These are phyloP conservation scores for Cetoscarus ocellatus DNA, from an alignment of 2,797 vertebrate species.

Conservation along the genomic window DNA sequence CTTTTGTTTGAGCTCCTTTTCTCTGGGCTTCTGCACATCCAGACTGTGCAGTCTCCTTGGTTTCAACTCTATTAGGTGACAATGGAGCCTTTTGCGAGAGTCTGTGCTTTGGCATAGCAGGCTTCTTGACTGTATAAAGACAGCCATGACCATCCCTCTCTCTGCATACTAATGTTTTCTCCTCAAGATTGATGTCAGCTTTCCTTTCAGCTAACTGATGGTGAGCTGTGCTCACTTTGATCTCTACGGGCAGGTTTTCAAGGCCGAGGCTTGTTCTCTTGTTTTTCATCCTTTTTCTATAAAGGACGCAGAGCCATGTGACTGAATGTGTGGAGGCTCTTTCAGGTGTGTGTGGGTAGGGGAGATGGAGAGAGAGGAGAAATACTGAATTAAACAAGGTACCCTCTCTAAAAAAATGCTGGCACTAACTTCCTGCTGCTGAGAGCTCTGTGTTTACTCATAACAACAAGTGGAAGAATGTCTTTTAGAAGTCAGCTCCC, in stretches of 20 bases:
- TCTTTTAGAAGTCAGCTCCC: not conserved
- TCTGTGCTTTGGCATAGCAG: conserved; percentile 65
- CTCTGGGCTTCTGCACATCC: conserved; percentile 48
- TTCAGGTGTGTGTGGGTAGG: conserved; percentile 24
- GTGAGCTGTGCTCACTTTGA: conserved; percentile 63
- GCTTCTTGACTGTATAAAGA: conserved; percentile 72
- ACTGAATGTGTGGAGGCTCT: conserved; percentile 35
- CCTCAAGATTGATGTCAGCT: conserved; percentile 62
- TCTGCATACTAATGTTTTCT: conserved; percentile 80
- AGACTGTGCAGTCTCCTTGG: conserved; percentile 72
- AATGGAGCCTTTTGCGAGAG: conserved; percentile 74
- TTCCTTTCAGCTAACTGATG: conserved; percentile 50
- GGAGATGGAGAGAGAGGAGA: not conserved
- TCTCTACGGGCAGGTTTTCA: conserved; percentile 60
- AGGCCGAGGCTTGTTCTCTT: conserved; percentile 39
- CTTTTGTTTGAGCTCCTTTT: conserved; percentile 51
- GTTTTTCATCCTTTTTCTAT: conserved; percentile 31
- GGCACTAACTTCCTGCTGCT: conserved; percentile 44
- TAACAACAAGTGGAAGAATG: conserved; percentile 33
- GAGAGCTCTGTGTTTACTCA: conserved; percentile 46
- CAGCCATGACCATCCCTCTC: conserved; percentile 47
- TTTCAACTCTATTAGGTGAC: conserved; percentile 81
- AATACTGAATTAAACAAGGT: not conserved
- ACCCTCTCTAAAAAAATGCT: conserved; percentile 18
- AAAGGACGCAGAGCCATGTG: conserved; percentile 50